Conservation (phyloP, 2,888 invertebrate genomes). For the Orthosia incerta region DNA sequence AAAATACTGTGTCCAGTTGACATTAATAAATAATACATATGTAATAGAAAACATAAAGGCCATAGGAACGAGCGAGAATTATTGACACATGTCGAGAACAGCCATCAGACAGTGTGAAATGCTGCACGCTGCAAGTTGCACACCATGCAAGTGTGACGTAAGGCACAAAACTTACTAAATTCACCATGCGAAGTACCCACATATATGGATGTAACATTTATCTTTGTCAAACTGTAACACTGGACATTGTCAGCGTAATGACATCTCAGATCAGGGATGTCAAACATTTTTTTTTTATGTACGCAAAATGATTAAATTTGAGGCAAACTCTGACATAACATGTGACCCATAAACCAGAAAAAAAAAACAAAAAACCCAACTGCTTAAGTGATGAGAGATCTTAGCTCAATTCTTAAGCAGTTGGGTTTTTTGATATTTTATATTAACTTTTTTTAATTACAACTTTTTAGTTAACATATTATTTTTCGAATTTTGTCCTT, state of each 20-base stretch:
- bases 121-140: conserved; percentile 32
- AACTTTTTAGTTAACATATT: too few species aligned
- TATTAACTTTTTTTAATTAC: too few species aligned
- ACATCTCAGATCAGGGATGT: conserved; percentile 38
- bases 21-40: conserved; percentile 47
- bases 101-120: not conserved
- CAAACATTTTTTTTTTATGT: conserved; percentile 7
- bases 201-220: conserved; percentile 48
- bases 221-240: conserved; percentile 60
- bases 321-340: too few species aligned
- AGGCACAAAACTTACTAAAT: conserved; percentile 36
- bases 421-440: too few species aligned
- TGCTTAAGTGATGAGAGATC: too few species aligned
- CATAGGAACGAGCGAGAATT: conserved; percentile 21
- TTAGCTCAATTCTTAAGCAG: too few species aligned
- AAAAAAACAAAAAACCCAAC: too few species aligned
- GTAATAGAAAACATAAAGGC: conserved; percentile 33
- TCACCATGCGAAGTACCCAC: conserved; percentile 5
- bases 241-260: conserved; percentile 48
- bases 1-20: conserved; percentile 39
- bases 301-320: too few species aligned
- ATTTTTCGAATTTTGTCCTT: too few species aligned
- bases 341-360: too few species aligned
- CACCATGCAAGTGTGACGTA: conserved; percentile 13
- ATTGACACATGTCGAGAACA: conserved; percentile 23